These are phyloP conservation scores for Peribatodes rhomboidaria DNA, from an alignment of 2,888 invertebrate species.

Conservation along the genomic window DNA sequence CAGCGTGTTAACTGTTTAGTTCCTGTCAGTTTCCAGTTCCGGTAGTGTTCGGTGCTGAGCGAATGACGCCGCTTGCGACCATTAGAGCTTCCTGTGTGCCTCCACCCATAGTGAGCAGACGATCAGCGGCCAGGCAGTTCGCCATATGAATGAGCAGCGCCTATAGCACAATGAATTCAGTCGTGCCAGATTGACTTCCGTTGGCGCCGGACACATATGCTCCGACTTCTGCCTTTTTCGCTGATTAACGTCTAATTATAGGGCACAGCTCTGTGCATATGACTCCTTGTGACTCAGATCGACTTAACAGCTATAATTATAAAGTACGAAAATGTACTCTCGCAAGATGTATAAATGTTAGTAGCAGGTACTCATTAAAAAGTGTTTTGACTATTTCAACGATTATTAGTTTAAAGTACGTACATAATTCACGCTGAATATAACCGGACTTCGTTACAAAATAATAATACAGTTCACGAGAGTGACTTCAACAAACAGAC, in stretches of 20 bases:
- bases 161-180: constrained; percentile 75
- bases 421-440: not conserved
- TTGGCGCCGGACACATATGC: constrained; percentile 66
- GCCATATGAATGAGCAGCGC: constrained; percentile 74
- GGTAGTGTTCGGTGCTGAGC: constrained; percentile 56
- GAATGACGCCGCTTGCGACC: constrained; percentile 62
- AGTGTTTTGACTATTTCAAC: not conserved
- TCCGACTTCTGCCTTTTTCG: constrained; percentile 77
- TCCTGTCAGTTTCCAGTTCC: constrained; percentile 77
- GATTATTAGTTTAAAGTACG: not conserved
- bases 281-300: constrained; percentile 77
- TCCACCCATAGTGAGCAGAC: constrained; percentile 62
- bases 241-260: constrained; percentile 85
- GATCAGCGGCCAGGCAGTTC: constrained; percentile 64
- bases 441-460: constrained; percentile 19
- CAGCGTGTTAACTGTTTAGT: constrained; percentile 72
- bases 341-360: constrained; percentile 4
- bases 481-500: constrained; percentile 41
- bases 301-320: constrained; percentile 56
- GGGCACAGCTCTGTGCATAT: constrained; percentile 75
- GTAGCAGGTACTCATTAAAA: constrained; percentile 1
- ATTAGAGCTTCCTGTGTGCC: constrained; percentile 80
- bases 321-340: constrained; percentile 52
- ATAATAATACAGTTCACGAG: constrained; percentile 46
- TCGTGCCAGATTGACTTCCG: constrained; percentile 81